These are phyloP conservation scores for Malthinus seriepunctatus DNA, from an alignment of 2,888 invertebrate genomes.

Conservation along the genomic window DNA sequence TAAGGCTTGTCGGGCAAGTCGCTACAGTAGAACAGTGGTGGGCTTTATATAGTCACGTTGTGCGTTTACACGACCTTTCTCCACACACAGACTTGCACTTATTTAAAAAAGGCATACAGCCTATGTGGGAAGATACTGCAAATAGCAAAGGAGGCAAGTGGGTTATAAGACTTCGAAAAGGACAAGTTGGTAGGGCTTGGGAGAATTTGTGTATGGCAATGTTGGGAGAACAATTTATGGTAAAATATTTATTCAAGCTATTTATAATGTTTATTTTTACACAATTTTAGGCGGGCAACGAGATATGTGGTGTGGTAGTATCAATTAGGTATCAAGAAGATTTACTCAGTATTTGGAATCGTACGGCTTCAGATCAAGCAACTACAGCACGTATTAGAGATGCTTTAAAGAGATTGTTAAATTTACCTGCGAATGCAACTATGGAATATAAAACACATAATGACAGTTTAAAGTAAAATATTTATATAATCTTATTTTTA, in stretches of 20 bases:
- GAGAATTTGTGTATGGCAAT: conserved; percentile 98
- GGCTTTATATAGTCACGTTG: conserved; percentile 91
- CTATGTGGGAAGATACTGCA: conserved; percentile 99
- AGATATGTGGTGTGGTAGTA: conserved; percentile 97
- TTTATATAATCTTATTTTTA: neutral
- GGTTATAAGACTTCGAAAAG: conserved; percentile 92
- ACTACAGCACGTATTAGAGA: conserved; percentile 92
- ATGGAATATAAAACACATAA: conserved; percentile 93
- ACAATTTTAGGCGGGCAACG: conserved; percentile 72
- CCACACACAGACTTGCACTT: conserved; percentile 94
- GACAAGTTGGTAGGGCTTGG: conserved; percentile 95
- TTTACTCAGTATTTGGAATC: conserved; percentile 96
- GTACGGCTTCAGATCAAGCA: conserved; percentile 86
- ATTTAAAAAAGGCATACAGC: conserved; percentile 97
- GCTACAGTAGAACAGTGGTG: conserved; percentile 98
- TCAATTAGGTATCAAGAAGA: conserved; percentile 96
- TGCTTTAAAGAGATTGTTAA: conserved; percentile 90
- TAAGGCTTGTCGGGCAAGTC: conserved; percentile 86
- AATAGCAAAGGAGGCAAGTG: conserved; percentile 98
- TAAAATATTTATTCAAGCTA: conserved; percentile 26
- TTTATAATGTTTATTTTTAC: neutral
- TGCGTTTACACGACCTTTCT: conserved; percentile 86
- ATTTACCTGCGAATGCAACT: conserved; percentile 88
- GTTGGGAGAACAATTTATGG: conserved; percentile 98
- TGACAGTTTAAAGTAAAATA: conserved; percentile 74